Base-by-base conservation (phyloP, 2,113 vertebrate species). In the Acrocephalus kingi region DNA sequence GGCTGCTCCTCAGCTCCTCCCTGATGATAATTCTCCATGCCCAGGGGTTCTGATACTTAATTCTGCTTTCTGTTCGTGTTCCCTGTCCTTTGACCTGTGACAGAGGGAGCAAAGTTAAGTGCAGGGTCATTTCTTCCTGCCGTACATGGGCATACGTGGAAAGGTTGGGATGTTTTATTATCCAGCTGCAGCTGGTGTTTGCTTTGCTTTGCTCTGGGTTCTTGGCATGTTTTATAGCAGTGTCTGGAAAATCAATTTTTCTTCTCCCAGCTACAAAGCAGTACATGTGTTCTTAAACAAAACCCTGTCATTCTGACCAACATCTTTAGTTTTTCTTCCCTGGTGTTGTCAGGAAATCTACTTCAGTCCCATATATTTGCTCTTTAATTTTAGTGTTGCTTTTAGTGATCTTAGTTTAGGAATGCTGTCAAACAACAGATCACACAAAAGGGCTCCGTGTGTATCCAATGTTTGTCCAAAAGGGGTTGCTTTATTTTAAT, bases 161-260 rank as follows among this genome's bases (percentile, higher is more conserved):
- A 69, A 54, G 69, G 54, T 73, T 35, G 68, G 75, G 31, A 81
- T 91, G 69, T 56, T 93, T 87, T 94, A 75, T 84, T 69, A 66
- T 43, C 59, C 84, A 56, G 30, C 10, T 61, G 46, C 56, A 80
- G 74, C 73, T 91, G 67, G 45, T 86, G 46, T 90, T 90, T 90
- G 58, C 77, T 85, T 72, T 91, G 74, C 18, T 95, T 87, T 93
- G 88, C 51, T 63, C 86, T 87, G 72, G 54, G 63, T 69, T 91
- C 87, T 69, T 95, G 94, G 72, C 84, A 52, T 89, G 81, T 81
- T 92, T 96, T 94, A 88, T 51, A 76, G 87, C 64, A 68, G 30
- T 83, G 94, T 56, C 90, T 96, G 93, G 95, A 96, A 96, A 96
- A 96, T 75, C 64, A 22, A 92, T 96, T 97, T 95, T 94, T 96